A percentile compares a stretch with the other conserved stretches of the same genome.
phyloP scores from a whole-genome alignment of 1,140 invertebrate genomes.

The Micrasema longulum region DNA sequence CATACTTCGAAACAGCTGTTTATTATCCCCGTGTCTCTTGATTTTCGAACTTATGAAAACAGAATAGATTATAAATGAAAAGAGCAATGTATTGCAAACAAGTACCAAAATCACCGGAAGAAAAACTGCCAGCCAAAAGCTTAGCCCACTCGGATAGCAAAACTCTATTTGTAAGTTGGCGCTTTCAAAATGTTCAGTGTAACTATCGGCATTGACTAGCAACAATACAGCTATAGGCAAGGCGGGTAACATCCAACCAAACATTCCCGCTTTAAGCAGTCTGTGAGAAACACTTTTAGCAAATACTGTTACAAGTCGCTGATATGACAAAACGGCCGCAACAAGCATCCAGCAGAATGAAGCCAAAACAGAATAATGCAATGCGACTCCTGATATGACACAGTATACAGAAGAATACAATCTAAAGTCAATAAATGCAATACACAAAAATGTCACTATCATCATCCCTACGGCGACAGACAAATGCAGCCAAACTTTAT shows the following conservation, averaged over 20 bases:
- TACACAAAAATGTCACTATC: conserved; percentile 60
- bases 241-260: conserved; percentile 63
- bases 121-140: conserved; percentile 64
- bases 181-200: conserved; percentile 60
- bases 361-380: conserved; percentile 65
- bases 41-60: conserved; percentile 64
- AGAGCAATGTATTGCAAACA: conserved; percentile 65
- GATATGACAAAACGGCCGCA: conserved; percentile 64
- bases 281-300: conserved; percentile 64
- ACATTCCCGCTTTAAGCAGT: conserved; percentile 62
- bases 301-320: conserved; percentile 64
- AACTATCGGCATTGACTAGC: conserved; percentile 60
- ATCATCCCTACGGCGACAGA: conserved; percentile 62
- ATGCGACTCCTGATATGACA: conserved; percentile 60
- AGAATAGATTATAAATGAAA: conserved; percentile 65
- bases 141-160: conserved; percentile 64
- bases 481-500: conserved; percentile 67
- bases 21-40: conserved; percentile 64
- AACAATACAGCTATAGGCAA: conserved; percentile 62
- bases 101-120: conserved; percentile 64
- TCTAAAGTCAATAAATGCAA: conserved; percentile 59
- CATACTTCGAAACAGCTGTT: conserved; percentile 62
- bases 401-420: conserved; percentile 57
- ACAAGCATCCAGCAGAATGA: conserved; percentile 70
- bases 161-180: conserved; percentile 58